Evolutionary conservation across 2,797 vertebrate genomes (phyloP).

Genomic region (Darevskia mixta): DNA sequence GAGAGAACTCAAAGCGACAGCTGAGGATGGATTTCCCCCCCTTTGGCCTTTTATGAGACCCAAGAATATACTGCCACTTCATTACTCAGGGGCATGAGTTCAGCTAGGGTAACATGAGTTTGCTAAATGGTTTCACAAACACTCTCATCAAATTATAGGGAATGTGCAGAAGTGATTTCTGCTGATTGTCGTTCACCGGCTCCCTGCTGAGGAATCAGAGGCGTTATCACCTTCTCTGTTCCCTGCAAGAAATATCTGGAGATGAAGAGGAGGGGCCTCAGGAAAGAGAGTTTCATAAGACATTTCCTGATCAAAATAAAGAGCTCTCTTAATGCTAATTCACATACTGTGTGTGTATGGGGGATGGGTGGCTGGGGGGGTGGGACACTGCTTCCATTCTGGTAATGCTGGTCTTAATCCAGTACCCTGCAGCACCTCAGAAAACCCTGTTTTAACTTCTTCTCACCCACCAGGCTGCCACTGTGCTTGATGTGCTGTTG

Average conservation of each 20-base stretch:
- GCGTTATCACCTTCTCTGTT: not conserved
- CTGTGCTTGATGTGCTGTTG: not conserved
- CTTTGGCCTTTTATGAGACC: not conserved
- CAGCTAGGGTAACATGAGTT: not conserved
- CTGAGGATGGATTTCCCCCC: not conserved
- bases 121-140: not conserved
- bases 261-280: not conserved
- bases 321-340: not conserved
- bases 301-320: not conserved
- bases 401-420: too few relatives aligned
- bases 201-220: not conserved
- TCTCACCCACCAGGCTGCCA: not conserved
- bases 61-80: constrained; percentile 13
- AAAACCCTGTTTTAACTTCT: not conserved
- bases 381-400: not conserved
- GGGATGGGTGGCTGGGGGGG: too few relatives aligned
- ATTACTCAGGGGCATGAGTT: not conserved
- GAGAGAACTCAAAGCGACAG: constrained; percentile 6
- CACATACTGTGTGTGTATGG: not conserved
- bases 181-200: not conserved
- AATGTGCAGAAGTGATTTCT: not conserved
- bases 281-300: not conserved
- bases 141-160: constrained; percentile 1
- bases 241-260: not conserved
- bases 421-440: not conserved